phyloP scores from a whole-genome alignment of 2,113 vertebrate species.

The Capra hircus region DNA sequence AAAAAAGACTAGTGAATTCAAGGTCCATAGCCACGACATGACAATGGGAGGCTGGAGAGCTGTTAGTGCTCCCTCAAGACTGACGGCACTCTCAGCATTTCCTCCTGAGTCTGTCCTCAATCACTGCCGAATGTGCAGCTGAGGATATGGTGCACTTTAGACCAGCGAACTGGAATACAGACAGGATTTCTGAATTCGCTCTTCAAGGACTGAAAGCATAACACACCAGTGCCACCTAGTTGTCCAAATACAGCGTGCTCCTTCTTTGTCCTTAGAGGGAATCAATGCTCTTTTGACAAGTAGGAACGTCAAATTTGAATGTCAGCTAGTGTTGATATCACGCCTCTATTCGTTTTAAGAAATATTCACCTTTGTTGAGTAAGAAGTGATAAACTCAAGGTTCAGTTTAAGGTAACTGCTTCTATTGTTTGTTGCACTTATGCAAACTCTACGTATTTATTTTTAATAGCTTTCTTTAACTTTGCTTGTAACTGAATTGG shows the following conservation, averaged over 20 bases:
- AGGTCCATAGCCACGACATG: background rate
- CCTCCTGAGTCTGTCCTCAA: background rate
- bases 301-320: background rate
- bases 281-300: background rate
- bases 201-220: constrained; percentile 3
- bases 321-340: background rate
- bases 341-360: background rate
- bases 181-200: background rate
- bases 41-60: background rate
- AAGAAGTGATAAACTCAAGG: background rate
- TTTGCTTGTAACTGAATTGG: background rate
- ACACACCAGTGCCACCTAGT: constrained; percentile 72
- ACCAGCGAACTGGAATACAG: background rate
- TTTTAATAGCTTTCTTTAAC: background rate
- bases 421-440: background rate
- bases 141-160: background rate
- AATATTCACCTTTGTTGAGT: background rate
- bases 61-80: background rate
- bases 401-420: background rate
- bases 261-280: background rate
- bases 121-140: background rate
- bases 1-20: background rate
- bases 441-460: background rate
- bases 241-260: constrained; percentile 24
- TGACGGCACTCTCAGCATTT: background rate